These are phyloP conservation scores for Achroia grisella DNA, from an alignment of 1,140 invertebrate species.

Conservation along the genomic window DNA sequence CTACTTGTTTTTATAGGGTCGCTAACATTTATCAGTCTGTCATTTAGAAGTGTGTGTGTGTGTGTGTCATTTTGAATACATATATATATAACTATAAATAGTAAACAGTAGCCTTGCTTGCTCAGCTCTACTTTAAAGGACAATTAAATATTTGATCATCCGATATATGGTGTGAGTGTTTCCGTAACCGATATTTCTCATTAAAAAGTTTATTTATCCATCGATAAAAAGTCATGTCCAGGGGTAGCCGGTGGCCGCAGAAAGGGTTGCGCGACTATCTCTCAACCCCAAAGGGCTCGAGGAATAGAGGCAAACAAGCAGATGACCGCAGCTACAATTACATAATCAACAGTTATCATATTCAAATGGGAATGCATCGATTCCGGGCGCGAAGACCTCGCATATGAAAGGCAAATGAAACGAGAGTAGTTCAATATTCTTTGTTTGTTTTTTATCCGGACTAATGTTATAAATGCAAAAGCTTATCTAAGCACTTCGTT, in stretches of 20 bases:
- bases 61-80: too few relatives aligned
- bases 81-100: too few relatives aligned
- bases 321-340: constrained; percentile 60
- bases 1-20: too few relatives aligned
- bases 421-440: background rate
- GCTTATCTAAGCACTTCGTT: too few relatives aligned
- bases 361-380: constrained; percentile 49
- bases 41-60: too few relatives aligned
- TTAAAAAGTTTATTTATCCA: constrained; percentile 54
- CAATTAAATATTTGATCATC: constrained; percentile 53
- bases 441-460: too few relatives aligned
- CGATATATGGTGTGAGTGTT: constrained; percentile 54
- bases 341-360: constrained; percentile 61
- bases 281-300: constrained; percentile 30
- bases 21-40: too few relatives aligned
- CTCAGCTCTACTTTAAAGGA: constrained; percentile 9
- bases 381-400: constrained; percentile 3
- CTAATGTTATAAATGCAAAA: too few relatives aligned
- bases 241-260: constrained; percentile 53
- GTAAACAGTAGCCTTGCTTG: too few relatives aligned
- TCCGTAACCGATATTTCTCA: constrained; percentile 69
- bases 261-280: constrained; percentile 45
- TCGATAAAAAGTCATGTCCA: constrained; percentile 63
- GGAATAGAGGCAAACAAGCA: constrained; percentile 54
- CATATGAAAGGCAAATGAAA: constrained; percentile 8